Percentiles rank a stretch among this genome's conserved stretches.
Conservation (phyloP, 2,888 invertebrate genomes). For the Boloria euphrosyne region DNA sequence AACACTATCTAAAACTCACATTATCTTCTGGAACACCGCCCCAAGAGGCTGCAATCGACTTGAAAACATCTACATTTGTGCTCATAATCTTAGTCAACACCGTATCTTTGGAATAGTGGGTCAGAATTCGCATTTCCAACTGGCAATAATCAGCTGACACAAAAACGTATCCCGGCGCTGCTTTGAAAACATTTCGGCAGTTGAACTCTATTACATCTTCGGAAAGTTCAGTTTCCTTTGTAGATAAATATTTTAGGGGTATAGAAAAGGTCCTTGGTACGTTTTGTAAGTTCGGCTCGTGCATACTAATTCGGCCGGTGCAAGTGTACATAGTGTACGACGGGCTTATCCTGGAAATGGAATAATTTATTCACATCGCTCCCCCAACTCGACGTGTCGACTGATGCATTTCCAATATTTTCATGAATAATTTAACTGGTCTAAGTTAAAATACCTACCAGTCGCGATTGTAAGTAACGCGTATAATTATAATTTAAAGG, state of each 20-base stretch:
- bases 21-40: conserved; percentile 84
- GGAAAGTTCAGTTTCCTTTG: conserved; percentile 46
- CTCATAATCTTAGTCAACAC: conserved; percentile 86
- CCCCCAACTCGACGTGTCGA: conserved; percentile 19
- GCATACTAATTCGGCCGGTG: conserved; percentile 94
- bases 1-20: conserved; percentile 62
- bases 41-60: conserved; percentile 93
- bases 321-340: conserved; percentile 86
- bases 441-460: background rate
- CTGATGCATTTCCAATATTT: conserved; percentile 28
- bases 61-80: conserved; percentile 90
- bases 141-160: conserved; percentile 98
- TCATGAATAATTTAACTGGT: conserved; percentile 25
- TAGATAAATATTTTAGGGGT: conserved; percentile 58
- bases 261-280: conserved; percentile 93
- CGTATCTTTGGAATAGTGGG: conserved; percentile 92
- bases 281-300: conserved; percentile 96
- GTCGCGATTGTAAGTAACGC: background rate
- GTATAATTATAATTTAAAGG: background rate
- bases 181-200: conserved; percentile 87
- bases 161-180: conserved; percentile 83
- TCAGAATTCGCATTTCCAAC: conserved; percentile 95
- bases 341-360: conserved; percentile 83
- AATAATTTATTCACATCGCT: conserved; percentile 44
- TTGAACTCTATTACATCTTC: conserved; percentile 78